Percentiles rank a stretch among this genome's conserved stretches.
phyloP scores from a whole-genome alignment of 2,888 invertebrate genomes.

The Nemoura dubitans region DNA sequence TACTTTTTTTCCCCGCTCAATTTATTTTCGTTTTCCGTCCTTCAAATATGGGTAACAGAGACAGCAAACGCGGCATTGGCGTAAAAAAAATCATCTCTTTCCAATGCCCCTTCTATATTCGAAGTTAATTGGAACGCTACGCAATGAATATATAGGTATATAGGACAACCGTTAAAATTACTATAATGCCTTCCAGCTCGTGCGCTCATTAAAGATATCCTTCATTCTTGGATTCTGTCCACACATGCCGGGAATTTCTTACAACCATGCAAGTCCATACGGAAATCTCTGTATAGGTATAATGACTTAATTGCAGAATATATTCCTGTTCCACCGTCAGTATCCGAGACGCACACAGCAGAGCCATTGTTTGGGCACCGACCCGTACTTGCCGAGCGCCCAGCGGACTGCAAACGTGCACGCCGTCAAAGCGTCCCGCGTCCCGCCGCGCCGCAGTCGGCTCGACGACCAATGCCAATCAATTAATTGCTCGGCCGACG shows the following conservation, averaged over 20 bases:
- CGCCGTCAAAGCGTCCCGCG: neutral
- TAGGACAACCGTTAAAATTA: constrained; percentile 10
- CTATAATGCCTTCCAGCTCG: neutral
- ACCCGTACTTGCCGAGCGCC: neutral
- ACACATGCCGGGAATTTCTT: neutral
- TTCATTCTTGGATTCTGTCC: neutral
- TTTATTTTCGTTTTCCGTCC: constrained; percentile 34
- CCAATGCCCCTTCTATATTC: constrained; percentile 15
- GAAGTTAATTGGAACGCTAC: constrained; percentile 31
- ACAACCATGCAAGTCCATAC: neutral
- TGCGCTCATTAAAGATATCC: neutral
- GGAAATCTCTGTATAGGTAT: neutral
- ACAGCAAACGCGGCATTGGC: constrained; percentile 13
- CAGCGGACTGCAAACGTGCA: neutral
- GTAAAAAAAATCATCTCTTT: constrained; percentile 34
- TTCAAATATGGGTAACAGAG: constrained; percentile 38
- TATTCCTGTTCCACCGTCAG: neutral
- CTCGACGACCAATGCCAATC: neutral
- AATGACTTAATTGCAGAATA: neutral
- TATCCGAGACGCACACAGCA: no score
- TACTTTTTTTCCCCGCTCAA: neutral
- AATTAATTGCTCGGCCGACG: neutral
- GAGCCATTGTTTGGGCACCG: neutral
- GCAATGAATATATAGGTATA: neutral
- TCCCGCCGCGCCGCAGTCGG: no score